Evolutionary conservation across 2,888 invertebrate species (phyloP).

Genomic region (Vanessa cardui): DNA sequence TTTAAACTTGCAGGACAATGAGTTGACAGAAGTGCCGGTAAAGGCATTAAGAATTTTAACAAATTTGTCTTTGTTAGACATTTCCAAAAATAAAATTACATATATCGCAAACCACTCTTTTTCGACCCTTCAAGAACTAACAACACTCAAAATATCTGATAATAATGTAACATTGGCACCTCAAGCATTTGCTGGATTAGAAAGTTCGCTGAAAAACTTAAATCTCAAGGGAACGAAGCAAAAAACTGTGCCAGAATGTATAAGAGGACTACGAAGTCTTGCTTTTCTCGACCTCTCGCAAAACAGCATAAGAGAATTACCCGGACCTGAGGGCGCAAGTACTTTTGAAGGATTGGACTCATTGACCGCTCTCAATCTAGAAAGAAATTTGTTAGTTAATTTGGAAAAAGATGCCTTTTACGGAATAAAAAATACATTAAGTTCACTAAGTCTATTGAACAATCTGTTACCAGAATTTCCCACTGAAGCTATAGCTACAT

Average conservation of each 20-base stretch:
- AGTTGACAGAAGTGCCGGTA: constrained; percentile 89
- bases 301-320: constrained; percentile 92
- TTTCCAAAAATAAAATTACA: constrained; percentile 91
- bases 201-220: constrained; percentile 91
- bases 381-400: constrained; percentile 92
- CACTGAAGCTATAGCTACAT: constrained; percentile 88
- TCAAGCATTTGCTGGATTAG: constrained; percentile 90
- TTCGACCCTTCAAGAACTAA: constrained; percentile 86
- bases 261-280: constrained; percentile 88
- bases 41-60: constrained; percentile 86
- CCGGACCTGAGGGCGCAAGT: constrained; percentile 85
- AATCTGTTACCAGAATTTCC: constrained; percentile 95
- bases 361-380: constrained; percentile 93
- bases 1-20: constrained; percentile 93
- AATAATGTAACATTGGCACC: constrained; percentile 90
- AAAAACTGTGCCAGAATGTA: constrained; percentile 89
- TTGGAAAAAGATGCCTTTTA: constrained; percentile 89
- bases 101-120: constrained; percentile 90
- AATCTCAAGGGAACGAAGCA: constrained; percentile 94
- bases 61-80: constrained; percentile 90
- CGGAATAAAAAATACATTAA: constrained; percentile 91
- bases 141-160: constrained; percentile 93
- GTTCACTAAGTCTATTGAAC: constrained; percentile 93
- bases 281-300: constrained; percentile 95
- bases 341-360: constrained; percentile 91